Base-by-base conservation (phyloP, 1,140 invertebrate species). In the Dreissena polymorpha region DNA sequence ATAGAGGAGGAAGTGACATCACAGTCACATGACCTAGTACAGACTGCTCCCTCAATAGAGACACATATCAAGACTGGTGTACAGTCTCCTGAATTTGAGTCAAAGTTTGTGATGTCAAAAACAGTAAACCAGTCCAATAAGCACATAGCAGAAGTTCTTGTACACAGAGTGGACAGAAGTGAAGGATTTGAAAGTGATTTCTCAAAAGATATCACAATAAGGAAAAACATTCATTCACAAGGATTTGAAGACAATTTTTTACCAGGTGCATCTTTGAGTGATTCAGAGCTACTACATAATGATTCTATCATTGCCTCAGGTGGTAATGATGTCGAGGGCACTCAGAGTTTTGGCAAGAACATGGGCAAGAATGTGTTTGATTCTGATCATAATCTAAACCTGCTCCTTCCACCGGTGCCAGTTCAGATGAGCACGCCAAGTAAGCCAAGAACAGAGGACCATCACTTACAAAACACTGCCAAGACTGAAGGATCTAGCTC, bases 131-230 rank as follows among this genome's bases (percentile, higher is more conserved):
- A 55, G 21, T 76, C 71, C 27, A 77, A 78, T 49, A 57, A 80
- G 21, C 64, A 80, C 63, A 72, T 77, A 25, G 73, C 79, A 74
- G 75, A 78, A 55, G 80, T 75, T 14, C 55, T 79, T 6, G 76
- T 72, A 63, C 72, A 86, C 49, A 64, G 72, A 16, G 73, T 64
- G 18, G 72, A 80, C 75, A 74, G 81, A 50, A 10, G 53, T 23
- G 71, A 65, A 57, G 75, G 80, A 53, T 86, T 81, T 83, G 85
- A 83, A 57, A 70, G 83, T 67, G 83, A 84, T 53, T 82, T 82
- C 49, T 74, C 79, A 55, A 63, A 82, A 72, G 63, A 55, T 74
- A 64, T 82, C 2, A 82, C 71, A 18, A 82, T 82, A 10, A n/a
- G 49, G 18, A 74, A 68, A 67, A 82, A 82, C 50, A 25, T 65